Base-by-base conservation (phyloP, 2,113 vertebrate species). In the Oncorhynchus clarkii region DNA sequence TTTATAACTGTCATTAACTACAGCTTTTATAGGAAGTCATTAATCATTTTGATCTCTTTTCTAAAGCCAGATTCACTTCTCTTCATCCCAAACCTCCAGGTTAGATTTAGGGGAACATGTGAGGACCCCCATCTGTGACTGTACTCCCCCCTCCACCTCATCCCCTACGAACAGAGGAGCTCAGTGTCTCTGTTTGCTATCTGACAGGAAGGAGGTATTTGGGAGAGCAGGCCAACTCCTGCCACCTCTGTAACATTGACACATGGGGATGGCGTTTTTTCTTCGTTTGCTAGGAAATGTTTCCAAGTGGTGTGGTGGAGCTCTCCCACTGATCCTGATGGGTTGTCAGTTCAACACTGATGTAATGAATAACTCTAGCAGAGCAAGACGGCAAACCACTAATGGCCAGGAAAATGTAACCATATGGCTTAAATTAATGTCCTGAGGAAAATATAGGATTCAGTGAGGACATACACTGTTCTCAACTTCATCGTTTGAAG, bases 1-100 rank as follows among this genome's bases (percentile, higher is more conserved):
- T 94, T 93, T 94, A 93, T 93, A 91, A 91, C 90, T 93, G 88
- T 94, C 92, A 94, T 94, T 94, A 93, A 91, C 85, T 85, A 74
- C 86, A 87, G 88, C 84, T 91, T 91, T 94, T 93, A 92, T 88
- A 90, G 90, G 82, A 83, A 85, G 87, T 92, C 92, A 90, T 93
- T 92, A 93, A 93, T 94, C 93, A 93, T 90, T 80, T 82, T 84
- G 86, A 80, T 66, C 78, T 85, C 4, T 45, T 45, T 82, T 67
- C 83, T 67, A 85, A 84, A 84, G 75, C 75, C 70, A 68, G 80
- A 74, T 81, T 85, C 74, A 67, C 24, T 67, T 27, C 13, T 29
- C 24, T n/a, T 1, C 4, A 75, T 78, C 79, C 78, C 82, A 62
- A 57, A 31, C 54, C 27, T 74, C 24, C n/a, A 67, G n/a, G 71